Base-by-base conservation (phyloP, 1,140 invertebrate genomes). In the Drosophila nikananu region DNA sequence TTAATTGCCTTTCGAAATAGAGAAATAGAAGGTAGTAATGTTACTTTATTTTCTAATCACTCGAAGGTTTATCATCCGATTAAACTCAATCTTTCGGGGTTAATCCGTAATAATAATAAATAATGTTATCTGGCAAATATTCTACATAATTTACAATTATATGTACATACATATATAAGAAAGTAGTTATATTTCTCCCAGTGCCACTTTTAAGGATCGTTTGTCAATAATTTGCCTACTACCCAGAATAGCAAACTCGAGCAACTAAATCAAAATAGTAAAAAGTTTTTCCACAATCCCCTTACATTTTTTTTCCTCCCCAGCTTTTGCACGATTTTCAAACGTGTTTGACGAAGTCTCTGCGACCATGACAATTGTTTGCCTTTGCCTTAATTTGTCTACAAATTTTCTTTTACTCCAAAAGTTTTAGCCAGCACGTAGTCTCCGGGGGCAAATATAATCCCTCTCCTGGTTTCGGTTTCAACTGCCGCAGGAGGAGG, bases 311-410 rank as follows among this genome's bases (percentile, higher is more conserved):
- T 62, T 27, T 46, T 25, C 32, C 73, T 48, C 21, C 21, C 4
- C 6, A 15, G 23, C 17, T 66, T 46, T 58, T 84, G 86, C 86
- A 89, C 86, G 86, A 89, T 82, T 89, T 89, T 77, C 62, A 66
- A 89, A 89, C 86, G 86, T 89, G 84, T 87, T 87, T 86, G 55
- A 77, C 60, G 63, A 66, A 61, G 62, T 60, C 62, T 59, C 49
- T 19, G 52, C 44, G 76, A 63, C 57, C 65, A 67, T 71, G 66
- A 79, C 70, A 75, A 78, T 84, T 81, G 77, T 81, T 77, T 86
- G 86, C 72, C 81, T 86, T 79, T 90, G 84, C 81, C 84, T 89
- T 89, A 89, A 89, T 89, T 89, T 89, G 84, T 89, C 78, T 77
- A 89, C 84, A 84, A 89, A 89, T 89, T 90, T 89, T 74, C 73